These are phyloP conservation scores for Zaprionus kolodkinae DNA, from an alignment of 1,140 invertebrate genomes.

Conservation along the genomic window DNA sequence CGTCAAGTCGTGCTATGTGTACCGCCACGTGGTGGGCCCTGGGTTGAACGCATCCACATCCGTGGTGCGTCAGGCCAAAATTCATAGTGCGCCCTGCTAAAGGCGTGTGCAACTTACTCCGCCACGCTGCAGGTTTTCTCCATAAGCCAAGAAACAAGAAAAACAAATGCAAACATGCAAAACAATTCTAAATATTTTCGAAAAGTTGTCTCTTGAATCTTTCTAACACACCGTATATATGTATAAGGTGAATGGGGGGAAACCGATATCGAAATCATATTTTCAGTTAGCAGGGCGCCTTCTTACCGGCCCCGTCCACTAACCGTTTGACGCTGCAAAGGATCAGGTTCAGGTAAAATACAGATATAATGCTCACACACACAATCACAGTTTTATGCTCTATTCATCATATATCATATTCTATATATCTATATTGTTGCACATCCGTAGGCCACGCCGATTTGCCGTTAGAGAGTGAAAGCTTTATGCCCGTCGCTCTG, in stretches of 20 bases:
- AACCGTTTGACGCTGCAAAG: neutral
- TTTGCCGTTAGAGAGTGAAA: constrained; percentile 83
- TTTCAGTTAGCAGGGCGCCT: constrained; percentile 59
- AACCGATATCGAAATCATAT: constrained; percentile 47
- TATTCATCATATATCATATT: constrained; percentile 3
- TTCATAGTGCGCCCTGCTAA: constrained; percentile 83
- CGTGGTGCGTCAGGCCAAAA: constrained; percentile 79
- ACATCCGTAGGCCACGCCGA: constrained; percentile 76
- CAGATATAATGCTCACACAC: constrained; percentile 24
- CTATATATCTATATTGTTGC: neutral
- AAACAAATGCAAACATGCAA: constrained; percentile 32
- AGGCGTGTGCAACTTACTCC: constrained; percentile 42
- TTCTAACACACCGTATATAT: neutral
- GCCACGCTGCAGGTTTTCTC: constrained; percentile 79
- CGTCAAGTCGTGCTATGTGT: constrained; percentile 83
- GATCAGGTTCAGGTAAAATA: constrained; percentile 39
- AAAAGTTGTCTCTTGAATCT: neutral
- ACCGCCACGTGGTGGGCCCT: constrained; percentile 84
- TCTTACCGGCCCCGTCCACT: constrained; percentile 1
- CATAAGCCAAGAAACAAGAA: constrained; percentile 20
- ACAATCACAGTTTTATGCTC: neutral
- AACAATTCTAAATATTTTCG: neutral
- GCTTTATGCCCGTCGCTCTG: constrained; percentile 69
- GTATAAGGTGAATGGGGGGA: constrained; percentile 5
- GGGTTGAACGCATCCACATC: constrained; percentile 75